Evolutionary conservation across 2,797 vertebrate genomes (phyloP), one percentile per base, ranked within the genome.

Genomic region (Linurgus olivaceus): DNA sequence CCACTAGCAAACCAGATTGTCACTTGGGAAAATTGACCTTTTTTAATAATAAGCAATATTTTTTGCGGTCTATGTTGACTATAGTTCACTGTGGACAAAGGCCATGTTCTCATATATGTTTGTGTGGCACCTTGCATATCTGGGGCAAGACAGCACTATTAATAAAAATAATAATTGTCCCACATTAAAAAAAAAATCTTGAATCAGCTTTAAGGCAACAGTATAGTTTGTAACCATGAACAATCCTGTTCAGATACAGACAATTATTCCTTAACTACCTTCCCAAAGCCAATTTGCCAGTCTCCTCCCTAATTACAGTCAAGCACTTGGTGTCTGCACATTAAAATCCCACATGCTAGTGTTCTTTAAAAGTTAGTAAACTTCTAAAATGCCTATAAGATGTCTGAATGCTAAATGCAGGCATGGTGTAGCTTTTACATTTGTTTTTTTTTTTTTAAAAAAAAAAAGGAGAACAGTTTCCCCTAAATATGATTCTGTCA

Each of bases 221-320:
- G 31, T n/a, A 52, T 31, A 47, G 62, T 58, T 38, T 72, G 79
- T 44, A 90, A 93, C 72, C 58, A 86, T 51, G 83, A 95, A 73
- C 40, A 94, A 87, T 59, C 28, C 75, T 59, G 65, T 81, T 66
- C 89, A 96, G 88, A 59, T 82, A 94, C 16, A 74, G 86, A 86
- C 65, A 92, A 88, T 90, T 93, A 94, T 55, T 74, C 90, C 81
- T 91, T 91, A 95, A 88, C 84, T 92, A 88, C 63, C 52, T 79
- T 93, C 78, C 54, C 77, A 94, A 86, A 92, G 67, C 87, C 26
- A 94, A 88, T 96, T 77, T 90, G 76, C 88, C 85, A 93, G 91
- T 75, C 92, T 97, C 77, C 55, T 75, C 88, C 47, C 55, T 90
- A 95, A 93, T 91, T 96, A 83, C 63, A 76, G 59, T 59, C 55